Base-by-base conservation (phyloP, 2,888 invertebrate genomes). In the Lobophora halterata region DNA sequence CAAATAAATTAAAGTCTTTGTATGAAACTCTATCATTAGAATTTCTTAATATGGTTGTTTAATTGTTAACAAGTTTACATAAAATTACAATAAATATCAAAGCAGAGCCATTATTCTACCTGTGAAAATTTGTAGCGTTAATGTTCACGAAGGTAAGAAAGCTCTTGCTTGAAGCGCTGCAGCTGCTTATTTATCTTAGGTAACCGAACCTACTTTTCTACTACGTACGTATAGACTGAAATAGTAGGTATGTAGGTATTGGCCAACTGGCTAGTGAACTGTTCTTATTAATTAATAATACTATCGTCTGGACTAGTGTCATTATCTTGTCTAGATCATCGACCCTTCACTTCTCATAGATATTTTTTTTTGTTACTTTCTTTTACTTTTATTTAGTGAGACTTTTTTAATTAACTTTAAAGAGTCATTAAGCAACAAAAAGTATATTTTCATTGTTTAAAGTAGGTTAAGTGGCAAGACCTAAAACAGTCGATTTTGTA, bases 1-100 rank as follows among this genome's bases (percentile, higher is more conserved):
- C 68, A 64, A 73, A n/a, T n/a, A n/a, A 68, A 77, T 63, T 71
- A 70, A 71, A 71, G 65, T 61, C 66, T 72, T 64, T 60, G 62
- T 69, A 61, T 60, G 58, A 71, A 77, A 75, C 72, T 71, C 63
- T 61, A 65, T 58, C 61, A 65, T 57, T 60, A 62, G 58, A 59
- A 65, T 62, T 61, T 54, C 58, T 54, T 55, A 52, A 57, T 32
- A 49, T 49, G 37, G 48, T 56, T n/a, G n/a, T n/a, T n/a, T 51
- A 49, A 45, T 53, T 27, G 42, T 35, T 47, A 46, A 52, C 55
- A 53, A 49, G 49, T 44, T 45, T 36, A 24, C 24, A 30, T 37
- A 21, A 18, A 29, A 18, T 31, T 9, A 14, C 10, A 35, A 19
- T 28, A 5, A 33, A 13, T 25, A 19, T 38, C 16, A 9, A 11